Conservation (phyloP, 2,888 invertebrate species). For the Acanthacorydalis orientalis region DNA sequence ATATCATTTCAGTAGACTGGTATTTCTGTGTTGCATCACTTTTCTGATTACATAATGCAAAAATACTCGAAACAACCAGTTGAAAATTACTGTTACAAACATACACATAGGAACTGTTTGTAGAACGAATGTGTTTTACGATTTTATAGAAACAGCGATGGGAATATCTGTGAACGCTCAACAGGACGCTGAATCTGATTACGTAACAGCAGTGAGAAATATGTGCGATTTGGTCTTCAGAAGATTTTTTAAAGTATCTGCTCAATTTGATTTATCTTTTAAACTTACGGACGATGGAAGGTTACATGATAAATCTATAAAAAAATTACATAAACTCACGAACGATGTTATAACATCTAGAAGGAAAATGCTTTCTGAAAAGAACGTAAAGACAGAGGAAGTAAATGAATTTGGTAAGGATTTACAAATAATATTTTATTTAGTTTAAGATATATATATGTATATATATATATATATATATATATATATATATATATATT, state of each 20-base stretch:
- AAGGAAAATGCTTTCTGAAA: conserved; percentile 11
- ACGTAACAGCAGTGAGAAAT: conserved; percentile 54
- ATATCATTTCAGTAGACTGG: too few relatives aligned
- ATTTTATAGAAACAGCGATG: conserved; percentile 36
- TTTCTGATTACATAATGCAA: too few relatives aligned
- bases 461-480: too few relatives aligned
- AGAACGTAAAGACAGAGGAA: neutral
- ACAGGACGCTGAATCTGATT: conserved; percentile 44
- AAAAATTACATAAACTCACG: conserved; percentile 33
- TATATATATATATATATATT: neutral
- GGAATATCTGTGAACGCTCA: conserved; percentile 61
- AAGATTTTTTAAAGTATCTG: conserved; percentile 24
- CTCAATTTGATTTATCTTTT: conserved; percentile 32
- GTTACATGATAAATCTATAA: conserved; percentile 30
- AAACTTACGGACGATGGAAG: conserved; percentile 39
- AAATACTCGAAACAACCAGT: too few relatives aligned
- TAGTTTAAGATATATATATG: neutral
- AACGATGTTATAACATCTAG: conserved; percentile 35
- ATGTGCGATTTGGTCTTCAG: conserved; percentile 18
- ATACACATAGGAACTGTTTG: too few relatives aligned
- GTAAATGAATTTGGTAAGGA: neutral
- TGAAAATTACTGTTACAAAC: too few relatives aligned
- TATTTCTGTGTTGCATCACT: too few relatives aligned
- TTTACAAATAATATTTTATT: too few relatives aligned
- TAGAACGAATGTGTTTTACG: neutral